Base-by-base conservation (phyloP, 2,113 vertebrate genomes). In the Talpa occidentalis region DNA sequence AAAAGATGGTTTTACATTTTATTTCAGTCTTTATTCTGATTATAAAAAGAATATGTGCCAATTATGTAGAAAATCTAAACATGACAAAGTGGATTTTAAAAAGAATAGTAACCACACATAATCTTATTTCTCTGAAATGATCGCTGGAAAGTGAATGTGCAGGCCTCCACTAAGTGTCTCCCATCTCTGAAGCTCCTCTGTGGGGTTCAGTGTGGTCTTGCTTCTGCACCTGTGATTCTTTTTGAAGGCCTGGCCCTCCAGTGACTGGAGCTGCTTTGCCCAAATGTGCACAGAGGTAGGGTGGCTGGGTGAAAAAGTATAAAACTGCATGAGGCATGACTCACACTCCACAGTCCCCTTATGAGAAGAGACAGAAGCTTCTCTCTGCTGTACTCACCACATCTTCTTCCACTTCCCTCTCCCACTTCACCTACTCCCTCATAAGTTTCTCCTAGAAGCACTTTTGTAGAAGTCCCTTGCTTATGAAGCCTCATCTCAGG, bases 241-340 rank as follows among this genome's bases (percentile, higher is more conserved):
- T 74, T 17, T 32, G 40, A 30, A 62, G 32, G 73, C 21, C 9
- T 64, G 0, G 16, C 4, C 1, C 67, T 32, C 42, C 8, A 26
- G 49, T 6, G 40, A 4, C 78, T 32, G 28, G 11, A 77, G 74
- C 67, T 49, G 26, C 44, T 77, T 87, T 15, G 24, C 24, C 47
- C 22, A 42, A 28, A 44, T 0, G 7, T 66, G 30, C 73, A 64
- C 78, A 37, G 19, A 56, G 11, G 37, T 11, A 2, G 5, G 54
- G 24, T 7, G 6, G 10, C 54, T 1, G 30, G 47, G 26, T 26
- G 44, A 76, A 78, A 26, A 16, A 35, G 19, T 10, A 28, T 28
- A 35, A 15, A n/a, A 49, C 1, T 0, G 12, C 5, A 9, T 11
- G 19, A 37, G 28, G 37, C 7, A 0, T 8, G 4, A 12, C 6